Conservation (phyloP, 2,113 vertebrate species). For the Epinephelus cyanopodus region DNA sequence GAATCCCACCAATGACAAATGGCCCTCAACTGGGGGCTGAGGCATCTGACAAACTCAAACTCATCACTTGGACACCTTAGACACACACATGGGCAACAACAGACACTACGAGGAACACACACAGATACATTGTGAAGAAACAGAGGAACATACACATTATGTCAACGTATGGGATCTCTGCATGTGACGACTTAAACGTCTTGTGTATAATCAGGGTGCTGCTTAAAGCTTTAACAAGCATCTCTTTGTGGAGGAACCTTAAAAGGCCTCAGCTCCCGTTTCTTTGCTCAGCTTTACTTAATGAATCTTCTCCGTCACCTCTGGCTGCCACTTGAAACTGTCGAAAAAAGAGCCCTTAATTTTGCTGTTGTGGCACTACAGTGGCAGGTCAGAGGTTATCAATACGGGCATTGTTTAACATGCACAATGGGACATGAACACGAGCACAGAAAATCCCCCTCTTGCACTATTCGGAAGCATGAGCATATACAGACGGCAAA, state of each 20-base stretch:
- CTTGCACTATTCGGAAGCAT: conserved; percentile 1
- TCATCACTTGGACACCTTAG: conserved; percentile 81
- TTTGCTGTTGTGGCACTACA: conserved; percentile 42
- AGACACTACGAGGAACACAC: background rate
- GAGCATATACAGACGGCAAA: conserved; percentile 22
- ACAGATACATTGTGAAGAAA: background rate
- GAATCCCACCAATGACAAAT: conserved; percentile 99
- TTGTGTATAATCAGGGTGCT: conserved; percentile 11
- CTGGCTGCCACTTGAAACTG: conserved; percentile 45
- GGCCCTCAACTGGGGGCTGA: conserved; percentile 91
- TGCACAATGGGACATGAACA: conserved; percentile 62
- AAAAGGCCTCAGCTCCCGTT: conserved; percentile 11
- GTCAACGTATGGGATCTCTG: too few species aligned
- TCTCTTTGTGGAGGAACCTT: conserved; percentile 15
- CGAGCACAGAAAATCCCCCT: conserved; percentile 42
- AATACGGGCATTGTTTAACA: conserved; percentile 75
- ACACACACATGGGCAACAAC: conserved; percentile 15
- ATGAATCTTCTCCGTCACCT: conserved; percentile 66
- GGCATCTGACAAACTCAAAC: conserved; percentile 98
- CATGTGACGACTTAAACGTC: background rate
- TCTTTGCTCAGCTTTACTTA: conserved; percentile 58
- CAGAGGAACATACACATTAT: background rate
- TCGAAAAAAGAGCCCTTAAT: conserved; percentile 43
- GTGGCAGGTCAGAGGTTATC: conserved; percentile 75
- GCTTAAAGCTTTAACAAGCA: conserved; percentile 8